Conservation (phyloP, 2,113 vertebrate species). For the Tachuris rubrigastra region DNA sequence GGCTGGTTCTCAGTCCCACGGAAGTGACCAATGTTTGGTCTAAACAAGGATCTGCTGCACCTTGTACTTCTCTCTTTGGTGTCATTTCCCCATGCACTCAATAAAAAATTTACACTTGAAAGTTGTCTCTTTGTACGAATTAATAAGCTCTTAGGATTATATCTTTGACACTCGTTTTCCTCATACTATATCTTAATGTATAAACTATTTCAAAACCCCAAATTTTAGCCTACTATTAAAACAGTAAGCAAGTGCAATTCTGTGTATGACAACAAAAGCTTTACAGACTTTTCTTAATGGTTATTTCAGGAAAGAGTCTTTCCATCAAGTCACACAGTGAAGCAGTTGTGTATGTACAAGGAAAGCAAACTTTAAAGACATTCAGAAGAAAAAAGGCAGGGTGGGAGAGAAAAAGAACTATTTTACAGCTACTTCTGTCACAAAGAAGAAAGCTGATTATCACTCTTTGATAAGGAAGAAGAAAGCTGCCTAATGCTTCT, state of each 20-base stretch:
- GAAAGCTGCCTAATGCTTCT: conserved; percentile 54
- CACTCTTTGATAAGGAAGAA: conserved; percentile 60
- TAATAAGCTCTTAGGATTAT: not conserved
- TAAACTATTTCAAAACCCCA: not conserved
- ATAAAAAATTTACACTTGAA: not conserved
- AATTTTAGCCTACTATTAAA: not conserved
- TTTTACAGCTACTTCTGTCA: conserved; percentile 56
- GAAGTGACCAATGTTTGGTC: not conserved
- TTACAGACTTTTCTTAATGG: not conserved
- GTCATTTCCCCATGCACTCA: not conserved
- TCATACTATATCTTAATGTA: not conserved
- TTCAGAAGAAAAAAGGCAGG: conserved; percentile 24
- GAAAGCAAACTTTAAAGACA: conserved; percentile 49
- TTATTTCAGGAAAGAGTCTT: conserved; percentile 29
- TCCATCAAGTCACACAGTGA: not conserved
- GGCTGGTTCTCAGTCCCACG: not conserved
- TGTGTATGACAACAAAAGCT: not conserved
- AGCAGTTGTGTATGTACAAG: not conserved
- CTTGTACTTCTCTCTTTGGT: not conserved
- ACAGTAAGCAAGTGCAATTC: not conserved
- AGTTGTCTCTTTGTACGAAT: not conserved
- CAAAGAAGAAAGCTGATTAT: conserved; percentile 56
- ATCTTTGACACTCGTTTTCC: not conserved
- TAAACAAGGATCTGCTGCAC: not conserved
- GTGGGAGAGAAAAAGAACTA: not conserved